phyloP scores from a whole-genome alignment of 2,113 vertebrate species.

The Canis aureus region DNA sequence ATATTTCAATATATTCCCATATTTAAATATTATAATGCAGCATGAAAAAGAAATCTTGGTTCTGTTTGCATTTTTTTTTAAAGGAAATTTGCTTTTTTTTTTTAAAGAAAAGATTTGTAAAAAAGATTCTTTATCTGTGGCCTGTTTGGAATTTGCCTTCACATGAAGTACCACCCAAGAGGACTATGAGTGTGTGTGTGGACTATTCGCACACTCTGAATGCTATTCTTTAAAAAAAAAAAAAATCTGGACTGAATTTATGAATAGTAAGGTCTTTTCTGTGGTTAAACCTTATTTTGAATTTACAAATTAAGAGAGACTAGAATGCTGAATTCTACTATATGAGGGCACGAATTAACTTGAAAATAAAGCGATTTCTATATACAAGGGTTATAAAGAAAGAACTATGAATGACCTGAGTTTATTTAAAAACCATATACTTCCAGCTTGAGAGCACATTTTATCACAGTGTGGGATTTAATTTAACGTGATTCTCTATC shows the following conservation, averaged over 20 bases:
- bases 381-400: background rate
- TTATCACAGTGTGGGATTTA: background rate
- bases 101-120: background rate
- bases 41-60: slow-evolving; percentile 14
- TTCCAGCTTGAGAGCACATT: background rate
- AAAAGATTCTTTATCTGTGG: background rate
- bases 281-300: slow-evolving; percentile 35
- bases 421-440: background rate
- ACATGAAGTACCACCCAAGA: background rate
- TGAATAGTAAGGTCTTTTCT: background rate
- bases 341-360: background rate
- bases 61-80: background rate
- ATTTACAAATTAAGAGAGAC: slow-evolving; percentile 3
- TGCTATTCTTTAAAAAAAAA: background rate
- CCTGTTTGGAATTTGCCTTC: background rate
- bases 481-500: background rate
- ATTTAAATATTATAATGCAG: background rate
- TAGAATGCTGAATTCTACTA: background rate
- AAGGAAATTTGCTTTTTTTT: background rate
- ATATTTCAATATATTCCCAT: background rate
- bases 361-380: slow-evolving; percentile 33
- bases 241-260: background rate
- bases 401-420: background rate
- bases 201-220: background rate
- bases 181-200: background rate